These are phyloP conservation scores for Heliconius aoede DNA, from an alignment of 2,888 invertebrate genomes.

Conservation along the genomic window DNA sequence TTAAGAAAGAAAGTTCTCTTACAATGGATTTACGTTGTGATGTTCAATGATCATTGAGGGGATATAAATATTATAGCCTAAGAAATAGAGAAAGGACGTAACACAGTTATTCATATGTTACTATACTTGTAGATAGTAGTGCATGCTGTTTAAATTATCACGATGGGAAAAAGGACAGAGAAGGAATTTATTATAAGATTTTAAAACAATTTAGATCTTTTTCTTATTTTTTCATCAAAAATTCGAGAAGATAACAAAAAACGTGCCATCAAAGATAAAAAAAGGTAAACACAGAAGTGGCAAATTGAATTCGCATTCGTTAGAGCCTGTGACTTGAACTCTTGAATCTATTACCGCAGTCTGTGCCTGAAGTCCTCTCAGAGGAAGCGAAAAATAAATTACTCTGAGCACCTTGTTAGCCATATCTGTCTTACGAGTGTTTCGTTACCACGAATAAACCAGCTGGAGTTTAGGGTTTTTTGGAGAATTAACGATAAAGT, in stretches of 20 bases:
- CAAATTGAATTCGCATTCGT: constrained; percentile 18
- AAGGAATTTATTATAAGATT: too few relatives aligned
- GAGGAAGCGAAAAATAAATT: constrained; percentile 38
- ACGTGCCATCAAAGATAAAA: constrained; percentile 8
- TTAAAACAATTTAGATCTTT: background rate
- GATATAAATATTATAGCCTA: too few relatives aligned
- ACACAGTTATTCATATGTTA: too few relatives aligned
- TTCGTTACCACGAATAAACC: constrained; percentile 23
- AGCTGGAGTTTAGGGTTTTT: background rate
- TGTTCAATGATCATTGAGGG: too few relatives aligned
- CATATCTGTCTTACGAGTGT: constrained; percentile 34
- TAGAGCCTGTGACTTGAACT: constrained; percentile 14
- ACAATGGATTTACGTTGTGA: too few relatives aligned
- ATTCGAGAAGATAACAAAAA: background rate
- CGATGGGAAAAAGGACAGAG: too few relatives aligned
- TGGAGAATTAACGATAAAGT: constrained; percentile 6
- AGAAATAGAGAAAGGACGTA: too few relatives aligned
- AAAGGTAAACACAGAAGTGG: constrained; percentile 14
- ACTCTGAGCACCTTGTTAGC: constrained; percentile 37
- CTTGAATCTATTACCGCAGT: constrained; percentile 31
- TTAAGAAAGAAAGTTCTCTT: too few relatives aligned
- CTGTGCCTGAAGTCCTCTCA: constrained; percentile 21
- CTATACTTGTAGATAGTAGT: too few relatives aligned
- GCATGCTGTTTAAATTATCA: too few relatives aligned
- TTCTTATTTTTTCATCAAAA: background rate